phyloP scores from a whole-genome alignment of 2,888 invertebrate genomes.

The Andricus quercusramuli region DNA sequence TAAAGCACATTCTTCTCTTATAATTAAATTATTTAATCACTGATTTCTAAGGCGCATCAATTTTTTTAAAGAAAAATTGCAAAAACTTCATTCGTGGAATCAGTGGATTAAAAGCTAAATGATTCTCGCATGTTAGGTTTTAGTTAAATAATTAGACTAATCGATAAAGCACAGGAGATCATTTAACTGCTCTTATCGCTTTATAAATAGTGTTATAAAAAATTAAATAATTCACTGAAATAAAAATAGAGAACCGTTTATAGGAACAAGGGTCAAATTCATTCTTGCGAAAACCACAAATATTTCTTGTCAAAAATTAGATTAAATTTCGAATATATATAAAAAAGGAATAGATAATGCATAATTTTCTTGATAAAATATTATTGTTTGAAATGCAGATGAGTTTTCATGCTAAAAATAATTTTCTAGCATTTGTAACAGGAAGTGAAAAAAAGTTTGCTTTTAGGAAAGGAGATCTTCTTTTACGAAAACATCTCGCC shows the following conservation, averaged over 20 bases:
- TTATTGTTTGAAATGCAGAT: too few species aligned
- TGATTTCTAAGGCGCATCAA: background rate
- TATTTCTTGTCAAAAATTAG: background rate
- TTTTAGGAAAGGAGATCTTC: too few species aligned
- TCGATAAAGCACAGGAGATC: constrained; percentile 36
- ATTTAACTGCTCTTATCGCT: constrained; percentile 26
- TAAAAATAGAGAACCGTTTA: background rate
- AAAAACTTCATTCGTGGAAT: constrained; percentile 4
- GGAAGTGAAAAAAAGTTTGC: too few species aligned
- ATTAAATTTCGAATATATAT: too few species aligned
- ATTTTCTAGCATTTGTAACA: too few species aligned
- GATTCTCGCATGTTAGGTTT: constrained; percentile 12
- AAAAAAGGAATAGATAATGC: too few species aligned
- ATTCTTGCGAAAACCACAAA: background rate
- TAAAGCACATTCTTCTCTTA: background rate
- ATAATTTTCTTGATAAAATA: too few species aligned
- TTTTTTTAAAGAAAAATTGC: background rate
- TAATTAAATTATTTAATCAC: constrained; percentile 5
- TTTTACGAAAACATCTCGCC: too few species aligned
- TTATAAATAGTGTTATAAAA: constrained; percentile 26
- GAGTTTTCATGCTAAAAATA: too few species aligned
- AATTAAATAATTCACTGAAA: constrained; percentile 31
- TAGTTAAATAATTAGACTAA: background rate
- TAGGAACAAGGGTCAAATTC: background rate
- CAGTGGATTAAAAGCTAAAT: background rate